These are phyloP conservation scores for Tenrec ecaudatus DNA, from an alignment of 2,113 vertebrate genomes.

Conservation along the genomic window DNA sequence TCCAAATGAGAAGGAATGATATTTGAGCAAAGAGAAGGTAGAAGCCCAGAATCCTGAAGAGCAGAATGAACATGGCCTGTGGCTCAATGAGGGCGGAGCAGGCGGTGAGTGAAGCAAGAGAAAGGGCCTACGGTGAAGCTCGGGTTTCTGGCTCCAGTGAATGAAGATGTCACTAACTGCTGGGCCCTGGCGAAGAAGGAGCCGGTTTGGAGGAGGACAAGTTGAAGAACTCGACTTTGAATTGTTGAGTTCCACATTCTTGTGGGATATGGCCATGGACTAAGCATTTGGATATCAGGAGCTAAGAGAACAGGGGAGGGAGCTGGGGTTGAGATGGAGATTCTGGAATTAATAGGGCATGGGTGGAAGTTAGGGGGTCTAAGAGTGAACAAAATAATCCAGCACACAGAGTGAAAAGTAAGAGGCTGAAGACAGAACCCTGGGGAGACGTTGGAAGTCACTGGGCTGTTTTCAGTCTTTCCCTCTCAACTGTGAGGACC, in stretches of 20 bases:
- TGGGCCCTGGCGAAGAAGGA: not conserved
- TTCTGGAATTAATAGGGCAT: not conserved
- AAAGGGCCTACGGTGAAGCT: not conserved
- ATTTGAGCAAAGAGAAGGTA: not conserved
- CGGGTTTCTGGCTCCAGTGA: not conserved
- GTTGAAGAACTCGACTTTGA: not conserved
- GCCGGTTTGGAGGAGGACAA: not conserved
- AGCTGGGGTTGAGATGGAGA: not conserved
- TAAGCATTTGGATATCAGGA: not conserved
- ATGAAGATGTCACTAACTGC: not conserved
- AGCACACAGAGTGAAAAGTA: not conserved
- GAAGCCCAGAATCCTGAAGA: not conserved
- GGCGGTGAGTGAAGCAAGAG: not conserved
- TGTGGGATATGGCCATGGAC: not conserved
- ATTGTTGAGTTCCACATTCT: constrained; percentile 20
- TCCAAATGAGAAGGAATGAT: constrained; percentile 1
- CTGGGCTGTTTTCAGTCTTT: not conserved
- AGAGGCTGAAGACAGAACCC: not conserved
- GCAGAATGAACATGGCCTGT: not conserved
- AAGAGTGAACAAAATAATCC: not conserved
- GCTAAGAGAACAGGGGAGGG: not conserved
- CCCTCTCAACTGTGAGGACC: not conserved
- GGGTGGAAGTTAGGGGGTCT: not conserved
- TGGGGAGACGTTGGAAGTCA: not conserved
- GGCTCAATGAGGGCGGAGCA: not conserved